These are phyloP conservation scores for Bradynema listronoti DNA, from an alignment of 1,140 invertebrate species.

Conservation along the genomic window DNA sequence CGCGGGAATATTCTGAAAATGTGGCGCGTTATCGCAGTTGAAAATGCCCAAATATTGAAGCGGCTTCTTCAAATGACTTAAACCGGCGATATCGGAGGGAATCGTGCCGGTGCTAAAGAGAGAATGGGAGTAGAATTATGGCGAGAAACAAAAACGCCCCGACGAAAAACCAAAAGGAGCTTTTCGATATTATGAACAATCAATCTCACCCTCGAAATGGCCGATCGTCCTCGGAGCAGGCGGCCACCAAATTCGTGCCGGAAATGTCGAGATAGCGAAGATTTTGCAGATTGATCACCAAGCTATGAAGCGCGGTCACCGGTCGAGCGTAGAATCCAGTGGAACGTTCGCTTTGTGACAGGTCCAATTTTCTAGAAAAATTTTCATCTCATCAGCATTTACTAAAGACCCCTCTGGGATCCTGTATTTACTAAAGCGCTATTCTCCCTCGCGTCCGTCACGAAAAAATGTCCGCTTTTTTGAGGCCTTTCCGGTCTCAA, in stretches of 20 bases:
- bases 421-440: too few species aligned
- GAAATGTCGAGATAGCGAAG: slow-evolving; percentile 29
- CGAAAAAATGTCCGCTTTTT: too few species aligned
- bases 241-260: slow-evolving; percentile 26
- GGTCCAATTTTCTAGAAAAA: slow-evolving; percentile 23
- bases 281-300: slow-evolving; percentile 19
- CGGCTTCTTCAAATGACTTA: slow-evolving; percentile 20
- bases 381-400: neutral
- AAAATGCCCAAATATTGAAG: slow-evolving; percentile 35
- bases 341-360: slow-evolving; percentile 33
- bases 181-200: neutral
- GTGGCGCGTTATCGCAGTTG: slow-evolving; percentile 27
- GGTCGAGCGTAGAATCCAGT: slow-evolving; percentile 20
- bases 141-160: neutral
- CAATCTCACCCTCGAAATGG: slow-evolving; percentile 17
- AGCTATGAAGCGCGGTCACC: slow-evolving; percentile 26
- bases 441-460: too few species aligned
- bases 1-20: slow-evolving; percentile 28
- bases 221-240: slow-evolving; percentile 25
- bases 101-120: slow-evolving; percentile 3
- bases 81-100: slow-evolving; percentile 29
- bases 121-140: neutral
- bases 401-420: too few species aligned
- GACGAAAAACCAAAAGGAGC: neutral
- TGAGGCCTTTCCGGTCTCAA: too few species aligned